Conservation (phyloP, 2,113 vertebrate genomes). For the Paradoxurus hermaphroditus region DNA sequence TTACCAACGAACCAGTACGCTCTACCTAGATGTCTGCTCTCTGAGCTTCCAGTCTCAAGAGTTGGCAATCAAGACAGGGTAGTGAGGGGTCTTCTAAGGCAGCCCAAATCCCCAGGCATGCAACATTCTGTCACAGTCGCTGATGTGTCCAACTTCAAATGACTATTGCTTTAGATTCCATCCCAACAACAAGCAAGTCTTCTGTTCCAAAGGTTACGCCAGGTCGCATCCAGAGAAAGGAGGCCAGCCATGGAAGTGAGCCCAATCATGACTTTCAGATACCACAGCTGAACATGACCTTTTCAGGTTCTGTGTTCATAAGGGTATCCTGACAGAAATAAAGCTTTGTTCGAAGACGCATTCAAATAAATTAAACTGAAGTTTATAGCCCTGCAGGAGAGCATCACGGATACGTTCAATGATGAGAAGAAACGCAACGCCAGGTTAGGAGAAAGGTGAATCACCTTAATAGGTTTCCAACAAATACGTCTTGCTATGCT, state of each 20-base stretch:
- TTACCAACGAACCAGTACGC: neutral
- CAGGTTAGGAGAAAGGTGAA: slow-evolving; percentile 17
- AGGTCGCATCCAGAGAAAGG: neutral
- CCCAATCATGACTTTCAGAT: neutral
- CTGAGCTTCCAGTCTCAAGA: neutral
- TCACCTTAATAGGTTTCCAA: slow-evolving; percentile 34
- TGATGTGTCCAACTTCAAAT: neutral
- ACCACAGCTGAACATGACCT: neutral
- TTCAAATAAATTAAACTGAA: slow-evolving; percentile 44
- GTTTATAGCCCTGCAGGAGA: slow-evolving; percentile 36
- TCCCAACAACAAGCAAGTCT: neutral
- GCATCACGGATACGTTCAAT: neutral
- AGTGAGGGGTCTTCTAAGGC: neutral
- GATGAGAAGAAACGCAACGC: slow-evolving; percentile 10
- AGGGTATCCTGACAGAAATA: slow-evolving; percentile 1
- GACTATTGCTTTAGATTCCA: neutral
- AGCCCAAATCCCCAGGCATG: neutral
- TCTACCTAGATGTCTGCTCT: neutral
- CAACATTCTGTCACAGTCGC: neutral
- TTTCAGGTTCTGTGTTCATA: slow-evolving; percentile 9
- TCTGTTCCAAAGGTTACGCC: neutral
- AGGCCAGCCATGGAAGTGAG: neutral
- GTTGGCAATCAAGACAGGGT: neutral
- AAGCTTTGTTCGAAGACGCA: slow-evolving; percentile 13
- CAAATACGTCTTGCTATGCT: neutral